Evolutionary conservation across 2,797 vertebrate species (phyloP).

Genomic region (Notolepis coatsorum): DNA sequence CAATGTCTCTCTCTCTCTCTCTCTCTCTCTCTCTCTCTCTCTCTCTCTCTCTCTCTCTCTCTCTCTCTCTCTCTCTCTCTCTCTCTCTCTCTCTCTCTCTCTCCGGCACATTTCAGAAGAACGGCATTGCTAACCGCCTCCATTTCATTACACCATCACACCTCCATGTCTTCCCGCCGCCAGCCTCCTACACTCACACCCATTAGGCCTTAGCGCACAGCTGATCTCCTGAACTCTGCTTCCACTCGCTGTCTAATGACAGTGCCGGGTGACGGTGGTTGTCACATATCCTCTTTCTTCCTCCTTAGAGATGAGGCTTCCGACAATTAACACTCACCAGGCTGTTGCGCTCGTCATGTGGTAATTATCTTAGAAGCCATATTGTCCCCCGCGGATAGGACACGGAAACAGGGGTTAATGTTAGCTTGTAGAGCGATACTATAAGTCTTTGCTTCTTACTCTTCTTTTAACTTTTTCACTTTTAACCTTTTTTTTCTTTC

Average conservation of each 20-base stretch:
- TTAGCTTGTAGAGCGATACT: conserved; percentile 21
- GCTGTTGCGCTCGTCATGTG: conserved; percentile 44
- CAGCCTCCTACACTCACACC: conserved; percentile 36
- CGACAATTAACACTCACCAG: conserved; percentile 23
- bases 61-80: no score
- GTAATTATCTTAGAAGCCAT: conserved; percentile 61
- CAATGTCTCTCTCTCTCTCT: conserved; percentile 1
- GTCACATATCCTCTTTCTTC: conserved; percentile 49
- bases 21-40: no score
- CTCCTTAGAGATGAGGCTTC: conserved; percentile 30
- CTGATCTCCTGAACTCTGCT: conserved; percentile 64
- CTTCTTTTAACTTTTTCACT: no score
- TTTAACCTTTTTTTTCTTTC: no score
- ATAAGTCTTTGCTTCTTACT: no score
- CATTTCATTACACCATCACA: conserved; percentile 51
- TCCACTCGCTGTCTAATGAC: conserved; percentile 66
- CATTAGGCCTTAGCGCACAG: conserved; percentile 39
- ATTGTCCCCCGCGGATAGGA: conserved; percentile 29
- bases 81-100: background rate
- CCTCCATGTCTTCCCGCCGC: conserved; percentile 19
- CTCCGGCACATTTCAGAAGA: conserved; percentile 27
- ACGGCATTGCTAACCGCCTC: conserved; percentile 29
- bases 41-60: conserved; percentile 2
- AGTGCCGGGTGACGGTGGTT: conserved; percentile 38
- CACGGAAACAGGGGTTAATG: conserved; percentile 45